A percentile compares a stretch with the other conserved stretches of the same genome.
Conservation (phyloP, 2,113 vertebrate species). For the Petrocephalus microphthalmus region DNA sequence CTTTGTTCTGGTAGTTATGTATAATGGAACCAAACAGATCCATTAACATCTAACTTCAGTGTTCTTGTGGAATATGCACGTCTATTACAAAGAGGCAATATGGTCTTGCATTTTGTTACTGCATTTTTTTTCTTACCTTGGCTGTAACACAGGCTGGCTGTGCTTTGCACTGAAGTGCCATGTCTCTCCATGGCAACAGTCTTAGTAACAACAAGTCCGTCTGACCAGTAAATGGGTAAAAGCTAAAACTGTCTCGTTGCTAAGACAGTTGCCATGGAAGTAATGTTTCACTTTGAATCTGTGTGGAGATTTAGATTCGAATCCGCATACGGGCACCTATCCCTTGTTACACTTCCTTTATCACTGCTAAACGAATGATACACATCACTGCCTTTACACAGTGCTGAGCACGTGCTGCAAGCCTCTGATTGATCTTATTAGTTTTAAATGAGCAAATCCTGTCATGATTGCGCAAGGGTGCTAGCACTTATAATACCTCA, state of each 20-base stretch:
- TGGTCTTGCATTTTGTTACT: constrained; percentile 9
- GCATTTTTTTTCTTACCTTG: constrained; percentile 6
- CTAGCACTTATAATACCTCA: background rate
- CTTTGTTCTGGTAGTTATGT: background rate
- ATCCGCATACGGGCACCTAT: constrained; percentile 18
- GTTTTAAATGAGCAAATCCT: background rate
- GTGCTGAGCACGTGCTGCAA: background rate
- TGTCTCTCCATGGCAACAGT: constrained; percentile 46
- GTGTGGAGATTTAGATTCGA: constrained; percentile 33
- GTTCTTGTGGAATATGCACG: background rate
- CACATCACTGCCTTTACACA: background rate
- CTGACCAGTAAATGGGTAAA: constrained; percentile 46
- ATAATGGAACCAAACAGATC: background rate
- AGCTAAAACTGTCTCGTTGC: constrained; percentile 45
- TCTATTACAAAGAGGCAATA: background rate
- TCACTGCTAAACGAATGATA: background rate
- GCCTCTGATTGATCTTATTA: background rate
- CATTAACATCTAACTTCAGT: background rate
- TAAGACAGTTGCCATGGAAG: constrained; percentile 51
- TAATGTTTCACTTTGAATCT: constrained; percentile 40
- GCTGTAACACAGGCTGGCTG: constrained; percentile 19
- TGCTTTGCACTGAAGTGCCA: constrained; percentile 28
- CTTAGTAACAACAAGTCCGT: constrained; percentile 44
- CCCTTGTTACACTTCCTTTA: constrained; percentile 23
- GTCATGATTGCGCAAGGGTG: background rate